Conservation (phyloP, 2,113 vertebrate species). For the Spilogale gracilis region DNA sequence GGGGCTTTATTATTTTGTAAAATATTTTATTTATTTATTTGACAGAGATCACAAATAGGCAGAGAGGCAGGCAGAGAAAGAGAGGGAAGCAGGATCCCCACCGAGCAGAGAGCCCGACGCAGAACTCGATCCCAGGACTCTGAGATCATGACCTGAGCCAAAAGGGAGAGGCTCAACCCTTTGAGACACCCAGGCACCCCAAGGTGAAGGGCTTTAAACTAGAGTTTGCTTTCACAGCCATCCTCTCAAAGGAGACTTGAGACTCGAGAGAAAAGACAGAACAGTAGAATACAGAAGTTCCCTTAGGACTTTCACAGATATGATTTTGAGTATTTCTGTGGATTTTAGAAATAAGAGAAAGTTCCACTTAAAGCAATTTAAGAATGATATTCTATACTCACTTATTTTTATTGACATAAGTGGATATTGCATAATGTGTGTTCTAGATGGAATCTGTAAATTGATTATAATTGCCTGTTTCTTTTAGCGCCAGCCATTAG, state of each 20-base stretch:
- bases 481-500: not conserved
- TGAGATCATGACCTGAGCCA: too few relatives aligned
- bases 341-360: not conserved
- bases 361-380: not conserved
- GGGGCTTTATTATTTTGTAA: too few relatives aligned
- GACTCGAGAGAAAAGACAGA: not conserved
- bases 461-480: not conserved
- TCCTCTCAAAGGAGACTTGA: not conserved
- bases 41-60: too few relatives aligned
- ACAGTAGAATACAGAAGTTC: not conserved
- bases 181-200: too few relatives aligned
- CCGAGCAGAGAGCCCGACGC: too few relatives aligned
- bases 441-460: not conserved
- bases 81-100: too few relatives aligned
- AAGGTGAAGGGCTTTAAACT: not conserved
- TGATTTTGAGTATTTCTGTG: not conserved
- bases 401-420: constrained; percentile 34
- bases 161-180: too few relatives aligned
- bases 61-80: too few relatives aligned
- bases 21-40: too few relatives aligned
- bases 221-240: not conserved
- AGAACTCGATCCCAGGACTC: too few relatives aligned
- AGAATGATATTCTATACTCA: constrained; percentile 8
- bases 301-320: not conserved
- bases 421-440: not conserved